A percentile compares a stretch with the other conserved stretches of the same genome.
Evolutionary conservation across 2,113 vertebrate genomes (phyloP).

Genomic region (Leptobrachium leishanense): DNA sequence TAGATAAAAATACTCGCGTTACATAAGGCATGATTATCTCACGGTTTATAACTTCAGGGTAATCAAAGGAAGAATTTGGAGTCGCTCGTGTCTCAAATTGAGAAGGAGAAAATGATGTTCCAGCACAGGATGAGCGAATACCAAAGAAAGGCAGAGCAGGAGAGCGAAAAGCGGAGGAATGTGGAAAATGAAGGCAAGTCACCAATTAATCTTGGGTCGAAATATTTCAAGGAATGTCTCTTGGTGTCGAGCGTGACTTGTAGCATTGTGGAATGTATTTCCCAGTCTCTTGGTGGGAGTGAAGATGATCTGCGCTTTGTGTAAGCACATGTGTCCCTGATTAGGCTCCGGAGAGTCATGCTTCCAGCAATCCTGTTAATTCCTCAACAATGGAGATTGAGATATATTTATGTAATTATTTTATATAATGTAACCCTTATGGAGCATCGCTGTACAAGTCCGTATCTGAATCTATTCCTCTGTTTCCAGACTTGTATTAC

Average conservation of each 20-base stretch:
- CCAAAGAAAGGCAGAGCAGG: constrained; percentile 95
- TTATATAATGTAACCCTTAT: too few species aligned
- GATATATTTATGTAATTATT: too few species aligned
- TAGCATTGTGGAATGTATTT: constrained; percentile 39
- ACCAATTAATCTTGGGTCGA: neutral
- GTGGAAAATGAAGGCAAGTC: constrained; percentile 91
- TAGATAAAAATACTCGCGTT: constrained; percentile 25
- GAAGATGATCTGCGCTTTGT: neutral
- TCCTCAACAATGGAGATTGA: neutral
- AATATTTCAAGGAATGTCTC: constrained; percentile 9
- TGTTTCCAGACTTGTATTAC: too few species aligned
- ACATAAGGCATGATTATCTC: constrained; percentile 31
- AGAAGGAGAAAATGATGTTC: constrained; percentile 91
- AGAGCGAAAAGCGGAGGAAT: constrained; percentile 92
- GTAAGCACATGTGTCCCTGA: constrained; percentile 25
- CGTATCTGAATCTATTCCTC: too few species aligned
- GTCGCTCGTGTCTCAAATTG: constrained; percentile 80
- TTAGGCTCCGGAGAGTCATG: constrained; percentile 1
- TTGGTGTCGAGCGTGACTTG: neutral
- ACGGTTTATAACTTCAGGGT: constrained; percentile 62
- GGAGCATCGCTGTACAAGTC: too few species aligned
- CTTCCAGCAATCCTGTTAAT: constrained; percentile 18
- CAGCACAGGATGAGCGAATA: constrained; percentile 90
- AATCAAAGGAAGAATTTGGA: constrained; percentile 84
- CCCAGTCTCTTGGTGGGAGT: constrained; percentile 10